Conservation (phyloP, 1,140 invertebrate species). For the Cydia strobilella region DNA sequence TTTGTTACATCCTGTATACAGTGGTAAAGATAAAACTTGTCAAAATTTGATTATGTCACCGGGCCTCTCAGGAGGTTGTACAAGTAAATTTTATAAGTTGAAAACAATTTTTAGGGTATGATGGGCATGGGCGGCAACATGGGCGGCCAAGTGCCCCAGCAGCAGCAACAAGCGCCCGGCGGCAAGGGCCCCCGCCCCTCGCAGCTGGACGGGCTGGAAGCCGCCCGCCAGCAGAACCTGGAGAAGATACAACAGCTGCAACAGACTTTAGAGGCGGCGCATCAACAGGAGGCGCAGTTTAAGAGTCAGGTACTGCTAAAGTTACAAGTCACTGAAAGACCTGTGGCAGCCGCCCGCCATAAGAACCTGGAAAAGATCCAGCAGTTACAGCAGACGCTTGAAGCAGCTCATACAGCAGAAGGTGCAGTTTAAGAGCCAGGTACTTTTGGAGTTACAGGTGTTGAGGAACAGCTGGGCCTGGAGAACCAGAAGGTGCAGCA, state of each 20-base stretch:
- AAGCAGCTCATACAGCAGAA: conserved; percentile 88
- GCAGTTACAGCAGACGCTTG: conserved; percentile 85
- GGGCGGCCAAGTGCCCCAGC: conserved; percentile 47
- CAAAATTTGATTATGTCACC: no score
- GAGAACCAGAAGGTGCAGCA: conserved; percentile 83
- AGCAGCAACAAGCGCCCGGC: conserved; percentile 47
- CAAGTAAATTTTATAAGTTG: no score
- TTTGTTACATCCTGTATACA: no score
- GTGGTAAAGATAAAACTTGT: not conserved
- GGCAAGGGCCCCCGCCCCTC: conserved; percentile 53
- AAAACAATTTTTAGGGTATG: conserved; percentile 52
- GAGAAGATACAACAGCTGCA: conserved; percentile 82
- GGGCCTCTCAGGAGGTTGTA: no score
- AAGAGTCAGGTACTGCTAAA: conserved; percentile 77
- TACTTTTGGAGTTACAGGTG: not conserved
- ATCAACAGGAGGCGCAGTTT: conserved; percentile 88
- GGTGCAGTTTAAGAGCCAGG: conserved; percentile 85
- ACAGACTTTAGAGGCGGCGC: conserved; percentile 87
- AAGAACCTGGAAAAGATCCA: conserved; percentile 67
- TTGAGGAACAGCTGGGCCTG: conserved; percentile 40
- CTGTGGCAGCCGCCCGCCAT: conserved; percentile 69
- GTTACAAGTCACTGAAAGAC: conserved; percentile 51
- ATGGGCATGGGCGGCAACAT: conserved; percentile 59
- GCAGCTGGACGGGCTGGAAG: conserved; percentile 72
- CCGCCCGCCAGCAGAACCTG: conserved; percentile 73